phyloP scores from a whole-genome alignment of 2,888 invertebrate genomes.

The Acanthosepion lycidas region DNA sequence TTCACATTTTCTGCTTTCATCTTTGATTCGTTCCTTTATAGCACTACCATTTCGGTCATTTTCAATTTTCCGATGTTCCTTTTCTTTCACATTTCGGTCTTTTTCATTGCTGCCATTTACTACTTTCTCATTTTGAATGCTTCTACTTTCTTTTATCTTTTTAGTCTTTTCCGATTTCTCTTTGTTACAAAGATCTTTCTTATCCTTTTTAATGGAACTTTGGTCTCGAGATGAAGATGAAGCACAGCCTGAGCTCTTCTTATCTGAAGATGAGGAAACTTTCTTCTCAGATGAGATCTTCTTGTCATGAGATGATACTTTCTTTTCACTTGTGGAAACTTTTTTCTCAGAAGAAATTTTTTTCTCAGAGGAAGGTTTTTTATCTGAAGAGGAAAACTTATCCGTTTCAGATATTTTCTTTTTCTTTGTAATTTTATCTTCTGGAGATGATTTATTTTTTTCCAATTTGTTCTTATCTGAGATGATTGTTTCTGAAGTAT shows the following conservation, averaged over 20 bases:
- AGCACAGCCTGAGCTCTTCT: neutral
- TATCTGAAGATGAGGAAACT: neutral
- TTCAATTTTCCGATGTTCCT: neutral
- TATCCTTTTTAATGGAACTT: conserved; percentile 13
- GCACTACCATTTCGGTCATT: neutral
- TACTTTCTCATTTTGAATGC: neutral
- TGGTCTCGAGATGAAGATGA: neutral
- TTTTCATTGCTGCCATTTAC: neutral
- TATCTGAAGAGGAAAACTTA: neutral
- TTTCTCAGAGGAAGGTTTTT: neutral
- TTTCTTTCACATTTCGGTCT: neutral
- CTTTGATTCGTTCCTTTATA: neutral
- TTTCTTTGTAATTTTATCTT: neutral
- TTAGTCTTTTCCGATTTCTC: neutral
- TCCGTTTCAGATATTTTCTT: neutral
- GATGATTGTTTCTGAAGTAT: neutral
- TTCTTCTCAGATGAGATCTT: conserved; percentile 38
- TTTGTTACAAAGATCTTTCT: neutral
- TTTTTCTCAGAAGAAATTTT: conserved; percentile 37
- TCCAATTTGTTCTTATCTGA: conserved; percentile 13
- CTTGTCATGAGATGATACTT: neutral
- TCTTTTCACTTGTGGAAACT: neutral
- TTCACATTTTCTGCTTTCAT: neutral
- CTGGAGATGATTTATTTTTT: neutral
- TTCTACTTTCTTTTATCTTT: conserved; percentile 2